These are phyloP conservation scores for Pandemis corylana DNA, from an alignment of 2,888 invertebrate species.

Conservation along the genomic window DNA sequence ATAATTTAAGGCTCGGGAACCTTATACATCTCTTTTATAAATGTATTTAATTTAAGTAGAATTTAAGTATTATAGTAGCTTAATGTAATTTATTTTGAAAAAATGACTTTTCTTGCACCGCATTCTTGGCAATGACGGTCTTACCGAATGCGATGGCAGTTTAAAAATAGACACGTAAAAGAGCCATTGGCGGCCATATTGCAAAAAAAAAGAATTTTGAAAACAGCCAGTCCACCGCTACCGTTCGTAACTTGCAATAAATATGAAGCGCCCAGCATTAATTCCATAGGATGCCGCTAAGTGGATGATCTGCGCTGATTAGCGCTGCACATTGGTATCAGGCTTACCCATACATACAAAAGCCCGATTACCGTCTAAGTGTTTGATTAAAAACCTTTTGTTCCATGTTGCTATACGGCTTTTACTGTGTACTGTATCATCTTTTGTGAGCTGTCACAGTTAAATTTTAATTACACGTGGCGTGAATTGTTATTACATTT, in stretches of 20 bases:
- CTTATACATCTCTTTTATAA: too few species aligned
- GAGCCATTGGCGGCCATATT: too few species aligned
- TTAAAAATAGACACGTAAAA: too few species aligned
- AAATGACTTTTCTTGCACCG: too few species aligned
- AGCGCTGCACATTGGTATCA: slow-evolving; percentile 65
- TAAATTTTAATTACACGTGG: background rate
- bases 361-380: slow-evolving; percentile 28
- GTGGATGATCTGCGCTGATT: slow-evolving; percentile 72
- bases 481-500: too few species aligned
- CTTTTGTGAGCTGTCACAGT: background rate
- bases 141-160: too few species aligned
- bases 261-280: slow-evolving; percentile 60
- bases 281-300: slow-evolving; percentile 64
- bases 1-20: too few species aligned
- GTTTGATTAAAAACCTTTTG: slow-evolving; percentile 30
- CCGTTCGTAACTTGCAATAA: slow-evolving; percentile 38
- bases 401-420: background rate
- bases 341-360: slow-evolving; percentile 44
- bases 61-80: too few species aligned
- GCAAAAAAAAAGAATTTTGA: too few species aligned
- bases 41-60: too few species aligned
- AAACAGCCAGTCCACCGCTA: slow-evolving; percentile 33
- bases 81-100: too few species aligned
- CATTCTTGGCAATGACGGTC: too few species aligned
- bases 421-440: background rate